Evolutionary conservation across 2,113 vertebrate genomes (phyloP), one percentile per base, ranked within the genome.

Genomic region (Dendropsophus ebraccatus): DNA sequence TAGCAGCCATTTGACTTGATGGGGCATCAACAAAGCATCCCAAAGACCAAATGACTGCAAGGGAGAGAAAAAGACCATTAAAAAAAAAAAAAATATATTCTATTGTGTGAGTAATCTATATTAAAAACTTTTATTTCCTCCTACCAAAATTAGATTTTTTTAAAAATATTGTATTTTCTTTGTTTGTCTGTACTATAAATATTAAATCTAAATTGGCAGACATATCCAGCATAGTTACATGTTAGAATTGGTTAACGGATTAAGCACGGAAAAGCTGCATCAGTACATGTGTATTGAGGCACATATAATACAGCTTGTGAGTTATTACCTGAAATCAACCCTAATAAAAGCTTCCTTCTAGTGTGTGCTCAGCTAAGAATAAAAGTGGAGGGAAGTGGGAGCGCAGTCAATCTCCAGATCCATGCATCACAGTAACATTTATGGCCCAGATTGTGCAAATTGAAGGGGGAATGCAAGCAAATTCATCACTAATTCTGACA

Each of bases 341-440:
- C 35, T 73, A 86, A 86, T 81, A 80, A 81, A 72, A 80, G 60
- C 84, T 72, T 41, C 75, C 77, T 32, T 80, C 84, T 21, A 65
- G 83, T 67, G 56, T 52, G 21, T 35, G 47, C 56, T 67, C 41
- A 67, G 19, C 49, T 73, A 73, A 69, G n/a, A 86, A 86, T 81
- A 81, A 80, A 86, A 70, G 56, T 60, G n/a, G 65, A 35, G 58
- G 62, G 23, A 70, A 80, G 75, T 47, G 35, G 25, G 50, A 17
- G 37, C 25, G 75, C 23, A 81, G 81, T 86, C 35, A 45, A 79
- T 81, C 84, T 58, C 32, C 54, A 30, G 62, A 58, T 86, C 47
- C 32, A 86, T 65, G 52, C 35, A 73, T 80, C 76, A n/a, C 62
- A 73, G 35, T 56, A 80, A 81, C 76, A 80, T 72, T 86, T 86